Evolutionary conservation across 2,113 vertebrate species (phyloP).

Genomic region (Gallinago jamesoni): DNA sequence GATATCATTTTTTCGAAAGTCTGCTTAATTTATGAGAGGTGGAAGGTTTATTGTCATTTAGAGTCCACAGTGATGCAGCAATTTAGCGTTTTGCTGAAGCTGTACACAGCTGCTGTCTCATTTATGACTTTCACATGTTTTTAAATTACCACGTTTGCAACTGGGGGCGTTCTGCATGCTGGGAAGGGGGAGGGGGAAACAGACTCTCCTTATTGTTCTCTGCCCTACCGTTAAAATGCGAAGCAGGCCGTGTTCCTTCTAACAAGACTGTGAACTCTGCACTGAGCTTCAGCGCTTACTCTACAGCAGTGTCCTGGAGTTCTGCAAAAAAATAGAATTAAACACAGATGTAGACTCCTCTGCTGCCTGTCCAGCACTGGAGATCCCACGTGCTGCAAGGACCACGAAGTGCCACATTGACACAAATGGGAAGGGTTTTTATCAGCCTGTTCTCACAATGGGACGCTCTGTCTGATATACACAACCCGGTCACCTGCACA

Average conservation of each 20-base stretch:
- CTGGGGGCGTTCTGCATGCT: not conserved
- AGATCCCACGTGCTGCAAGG: not conserved
- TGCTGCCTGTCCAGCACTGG: not conserved
- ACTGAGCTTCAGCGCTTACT: not conserved
- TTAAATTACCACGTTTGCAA: slow-evolving; percentile 73
- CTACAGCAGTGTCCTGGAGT: not conserved
- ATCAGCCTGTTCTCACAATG: fast-evolving
- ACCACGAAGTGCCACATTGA: not conserved
- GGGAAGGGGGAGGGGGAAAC: not conserved
- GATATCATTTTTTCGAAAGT: slow-evolving; percentile 76
- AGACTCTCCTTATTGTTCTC: not conserved
- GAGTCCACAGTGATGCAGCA: slow-evolving; percentile 74
- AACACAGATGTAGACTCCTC: not conserved
- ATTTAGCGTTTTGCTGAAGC: slow-evolving; percentile 68
- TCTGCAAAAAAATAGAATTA: not conserved
- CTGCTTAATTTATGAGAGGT: slow-evolving; percentile 84
- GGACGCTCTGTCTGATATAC: not conserved
- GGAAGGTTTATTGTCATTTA: slow-evolving; percentile 83
- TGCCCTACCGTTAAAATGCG: not conserved
- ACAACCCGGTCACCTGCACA: not conserved
- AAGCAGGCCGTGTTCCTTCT: not conserved
- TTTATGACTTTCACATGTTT: slow-evolving; percentile 80
- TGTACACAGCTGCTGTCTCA: slow-evolving; percentile 63
- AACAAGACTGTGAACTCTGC: not conserved
- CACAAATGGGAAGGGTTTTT: too few relatives aligned